Evolutionary conservation across 2,113 vertebrate genomes (phyloP), one percentile per base, ranked within the genome.

Genomic region (Dasyprocta punctata): DNA sequence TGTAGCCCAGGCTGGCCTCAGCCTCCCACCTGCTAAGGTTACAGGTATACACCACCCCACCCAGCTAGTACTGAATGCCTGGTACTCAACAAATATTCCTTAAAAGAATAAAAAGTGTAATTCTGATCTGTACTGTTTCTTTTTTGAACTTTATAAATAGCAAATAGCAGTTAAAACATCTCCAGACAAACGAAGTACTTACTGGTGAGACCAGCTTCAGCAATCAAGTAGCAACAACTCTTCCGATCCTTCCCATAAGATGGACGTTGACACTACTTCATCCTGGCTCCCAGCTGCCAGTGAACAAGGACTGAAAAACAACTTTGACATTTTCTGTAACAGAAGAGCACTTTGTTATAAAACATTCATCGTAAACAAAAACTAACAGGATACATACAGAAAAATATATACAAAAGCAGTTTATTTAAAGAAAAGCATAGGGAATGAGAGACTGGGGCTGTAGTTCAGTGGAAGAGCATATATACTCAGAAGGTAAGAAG

Each of bases 371-470:
- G 73, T 49, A 75, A 90, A 89, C 10, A 82, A 95, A 93, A 77
- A 52, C 28, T 49, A 85, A 71, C 44, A 82, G 33, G 54, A 85
- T 9, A n/a, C 28, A 63, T n/a, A 86, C 12, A 52, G 58, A 44
- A 67, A 52, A 36, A 83, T 16, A 83, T 26, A 85, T 22, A 14
- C 7, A 80, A 26, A 10, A 83, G 38, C 54, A 75, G 71, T 81
- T 89, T 88, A 41, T 75, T 75, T 95, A 78, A 36, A 92, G 81
- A 87, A 87, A 87, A 96, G 67, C 56, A 61, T 4, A 75, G 61
- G 67, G 83, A 82, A 47, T 30, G 24, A 44, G 58, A 56, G 10
- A 19, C 28, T 54, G 17, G 4, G 54, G 6, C 2, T 13, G 20
- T 13, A 80, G 13, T 11, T 87, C 38, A 49, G 49, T 30, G 49